These are phyloP conservation scores for Colostygia pectinataria DNA, from an alignment of 2,888 invertebrate genomes.

Conservation along the genomic window DNA sequence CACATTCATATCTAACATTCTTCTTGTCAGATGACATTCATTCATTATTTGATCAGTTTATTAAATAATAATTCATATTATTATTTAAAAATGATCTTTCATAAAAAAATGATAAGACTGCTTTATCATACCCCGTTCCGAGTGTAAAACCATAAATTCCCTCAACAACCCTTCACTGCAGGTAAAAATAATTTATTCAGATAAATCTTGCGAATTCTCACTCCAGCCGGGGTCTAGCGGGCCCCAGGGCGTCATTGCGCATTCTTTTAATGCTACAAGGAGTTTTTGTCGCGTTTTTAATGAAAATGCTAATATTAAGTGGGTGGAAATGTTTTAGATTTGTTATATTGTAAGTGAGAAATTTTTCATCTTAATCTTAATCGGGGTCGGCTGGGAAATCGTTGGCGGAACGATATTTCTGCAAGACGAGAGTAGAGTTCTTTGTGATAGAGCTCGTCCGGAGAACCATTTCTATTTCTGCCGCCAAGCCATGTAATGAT, in stretches of 20 bases:
- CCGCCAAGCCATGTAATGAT: no score
- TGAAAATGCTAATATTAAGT: conserved; percentile 61
- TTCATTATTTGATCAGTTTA: no score
- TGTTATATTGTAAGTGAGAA: conserved; percentile 25
- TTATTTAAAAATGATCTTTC: no score
- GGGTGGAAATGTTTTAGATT: conserved; percentile 25
- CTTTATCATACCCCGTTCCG: conserved; percentile 12
- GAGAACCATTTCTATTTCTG: no score
- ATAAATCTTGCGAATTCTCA: conserved; percentile 76
- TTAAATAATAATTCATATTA: no score
- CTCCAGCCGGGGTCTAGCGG: conserved; percentile 54
- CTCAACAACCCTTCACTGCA: conserved; percentile 77
- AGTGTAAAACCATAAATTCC: conserved; percentile 63
- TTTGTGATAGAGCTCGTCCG: no score
- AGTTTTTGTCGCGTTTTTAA: conserved; percentile 66
- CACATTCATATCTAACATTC: no score
- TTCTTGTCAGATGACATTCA: no score
- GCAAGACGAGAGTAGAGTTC: no score
- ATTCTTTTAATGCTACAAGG: conserved; percentile 71
- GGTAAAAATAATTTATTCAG: conserved; percentile 80
- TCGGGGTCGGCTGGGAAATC: no score
- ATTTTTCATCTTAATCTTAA: conserved; percentile 24
- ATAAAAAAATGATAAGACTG: background rate
- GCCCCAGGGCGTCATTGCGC: conserved; percentile 71
- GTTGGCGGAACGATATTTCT: no score